Percentiles rank a stretch among this genome's conserved stretches.
phyloP scores from a whole-genome alignment of 2,113 vertebrate genomes.

The Bungarus multicinctus region DNA sequence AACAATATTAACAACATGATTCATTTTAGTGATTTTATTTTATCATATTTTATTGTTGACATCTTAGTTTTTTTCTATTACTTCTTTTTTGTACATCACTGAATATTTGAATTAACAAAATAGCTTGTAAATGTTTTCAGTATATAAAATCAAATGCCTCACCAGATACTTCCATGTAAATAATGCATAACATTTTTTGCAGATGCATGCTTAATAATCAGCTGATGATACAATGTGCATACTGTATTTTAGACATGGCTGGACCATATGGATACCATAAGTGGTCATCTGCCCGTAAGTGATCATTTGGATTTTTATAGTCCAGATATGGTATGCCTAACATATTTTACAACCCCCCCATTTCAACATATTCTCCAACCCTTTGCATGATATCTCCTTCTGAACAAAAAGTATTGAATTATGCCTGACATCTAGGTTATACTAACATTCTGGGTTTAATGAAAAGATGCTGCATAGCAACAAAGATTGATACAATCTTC shows the following conservation, averaged over 20 bases:
- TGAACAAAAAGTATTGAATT: background rate
- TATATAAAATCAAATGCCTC: background rate
- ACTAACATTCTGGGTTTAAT: conserved; percentile 38
- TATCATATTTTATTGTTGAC: background rate
- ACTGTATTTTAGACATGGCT: background rate
- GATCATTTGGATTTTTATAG: too few relatives aligned
- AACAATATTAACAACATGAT: background rate
- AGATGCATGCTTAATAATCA: background rate
- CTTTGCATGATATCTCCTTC: background rate
- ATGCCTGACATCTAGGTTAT: background rate
- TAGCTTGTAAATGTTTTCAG: background rate
- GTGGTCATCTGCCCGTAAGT: too few relatives aligned
- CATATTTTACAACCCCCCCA: background rate
- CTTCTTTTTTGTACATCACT: background rate
- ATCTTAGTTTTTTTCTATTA: background rate
- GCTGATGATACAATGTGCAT: background rate
- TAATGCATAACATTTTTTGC: background rate
- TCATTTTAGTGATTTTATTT: background rate
- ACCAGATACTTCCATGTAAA: background rate
- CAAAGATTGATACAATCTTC: background rate
- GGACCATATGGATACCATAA: background rate
- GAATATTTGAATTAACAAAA: background rate
- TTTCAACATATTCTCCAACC: too few relatives aligned
- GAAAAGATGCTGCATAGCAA: conserved; percentile 30
- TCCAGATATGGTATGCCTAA: background rate